Conservation (phyloP, 2,797 vertebrate genomes). For the Poeciliopsis infans region DNA sequence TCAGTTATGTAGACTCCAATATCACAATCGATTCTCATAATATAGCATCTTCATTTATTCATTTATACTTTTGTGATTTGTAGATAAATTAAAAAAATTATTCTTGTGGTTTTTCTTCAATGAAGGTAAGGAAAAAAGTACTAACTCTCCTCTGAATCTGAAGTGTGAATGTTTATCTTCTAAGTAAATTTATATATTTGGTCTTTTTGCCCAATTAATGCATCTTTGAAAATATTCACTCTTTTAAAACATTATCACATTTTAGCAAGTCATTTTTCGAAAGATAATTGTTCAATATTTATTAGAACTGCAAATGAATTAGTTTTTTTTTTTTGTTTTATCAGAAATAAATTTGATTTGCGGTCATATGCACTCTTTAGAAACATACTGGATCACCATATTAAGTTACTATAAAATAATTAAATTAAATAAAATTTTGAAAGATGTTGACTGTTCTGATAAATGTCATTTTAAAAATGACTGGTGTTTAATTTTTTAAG, state of each 20-base stretch:
- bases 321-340: background rate
- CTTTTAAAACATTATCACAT: background rate
- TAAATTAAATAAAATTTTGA: background rate
- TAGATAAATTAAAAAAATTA: background rate
- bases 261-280: background rate
- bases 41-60: background rate
- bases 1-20: background rate
- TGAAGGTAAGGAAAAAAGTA: background rate
- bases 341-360: background rate
- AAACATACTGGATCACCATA: background rate
- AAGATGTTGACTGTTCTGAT: background rate
- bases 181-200: background rate
- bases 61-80: background rate
- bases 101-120: background rate
- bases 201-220: background rate
- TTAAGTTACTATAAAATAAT: background rate
- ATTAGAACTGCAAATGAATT: background rate
- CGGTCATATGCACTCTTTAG: background rate
- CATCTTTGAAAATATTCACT: background rate
- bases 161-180: background rate
- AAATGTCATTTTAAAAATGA: background rate
- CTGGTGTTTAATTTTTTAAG: background rate
- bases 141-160: background rate
- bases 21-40: background rate
- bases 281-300: background rate